Percentiles rank a stretch among this genome's conserved stretches.
Evolutionary conservation across 2,797 vertebrate genomes (phyloP).

Genomic region (Harpagifer antarcticus): DNA sequence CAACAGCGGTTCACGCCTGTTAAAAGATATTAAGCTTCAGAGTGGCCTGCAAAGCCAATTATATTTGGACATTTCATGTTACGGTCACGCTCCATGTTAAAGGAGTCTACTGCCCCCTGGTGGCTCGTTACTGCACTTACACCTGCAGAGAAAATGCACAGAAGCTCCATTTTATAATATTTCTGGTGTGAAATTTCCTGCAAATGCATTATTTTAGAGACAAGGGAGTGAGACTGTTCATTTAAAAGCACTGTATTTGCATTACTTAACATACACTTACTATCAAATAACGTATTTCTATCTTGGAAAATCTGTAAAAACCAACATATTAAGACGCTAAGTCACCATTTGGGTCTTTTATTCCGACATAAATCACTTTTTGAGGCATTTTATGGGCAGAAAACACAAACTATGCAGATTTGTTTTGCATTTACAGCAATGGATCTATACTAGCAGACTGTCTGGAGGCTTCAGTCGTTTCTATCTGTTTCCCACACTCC

Average conservation of each 20-base stretch:
- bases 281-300: conserved; percentile 8
- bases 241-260: neutral
- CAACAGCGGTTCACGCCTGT: conserved; percentile 82
- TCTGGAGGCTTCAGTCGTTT: conserved; percentile 48
- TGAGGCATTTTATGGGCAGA: conserved; percentile 8
- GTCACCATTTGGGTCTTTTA: neutral
- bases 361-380: neutral
- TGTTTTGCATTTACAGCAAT: conserved; percentile 38
- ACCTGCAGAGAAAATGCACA: neutral
- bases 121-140: conserved; percentile 54
- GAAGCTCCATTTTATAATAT: neutral
- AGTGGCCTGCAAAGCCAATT: conserved; percentile 83
- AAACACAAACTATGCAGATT: conserved; percentile 9
- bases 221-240: neutral
- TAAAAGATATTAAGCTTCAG: conserved; percentile 82
- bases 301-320: neutral
- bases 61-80: conserved; percentile 59
- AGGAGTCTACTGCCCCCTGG: conserved; percentile 83
- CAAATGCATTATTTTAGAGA: neutral
- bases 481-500: conserved; percentile 43
- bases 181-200: neutral
- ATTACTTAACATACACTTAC: neutral
- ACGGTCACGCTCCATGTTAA: conserved; percentile 60
- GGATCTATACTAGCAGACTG: conserved; percentile 27
- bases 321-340: neutral